Evolutionary conservation across 2,113 vertebrate genomes (phyloP), one percentile per base, ranked within the genome.

Genomic region (Mungos mungo): DNA sequence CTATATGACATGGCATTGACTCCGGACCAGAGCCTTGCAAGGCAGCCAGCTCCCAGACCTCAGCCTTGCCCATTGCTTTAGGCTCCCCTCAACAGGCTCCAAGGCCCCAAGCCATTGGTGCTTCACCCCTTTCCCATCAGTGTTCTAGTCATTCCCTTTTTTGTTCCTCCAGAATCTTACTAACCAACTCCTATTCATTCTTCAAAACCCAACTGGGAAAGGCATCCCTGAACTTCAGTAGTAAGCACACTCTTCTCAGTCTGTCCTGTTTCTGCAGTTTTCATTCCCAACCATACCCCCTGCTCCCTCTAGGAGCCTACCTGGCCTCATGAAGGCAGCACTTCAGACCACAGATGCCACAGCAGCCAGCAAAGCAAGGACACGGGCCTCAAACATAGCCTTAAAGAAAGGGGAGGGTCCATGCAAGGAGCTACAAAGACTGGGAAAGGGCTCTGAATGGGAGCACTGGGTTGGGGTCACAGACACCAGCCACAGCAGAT

Each of bases 1-100:
- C 29, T 9, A 3, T 9, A 25, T 1, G 23, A 66, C 33, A 57
- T 3, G 6, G 13, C 14, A 21, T 0, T 11, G 1, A 23, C 25
- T 69, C 38, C 15, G 57, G 31, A 45, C 41, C 41, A 85, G 3
- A 1, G 54, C 0, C 0, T 0, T 0, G 35, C 8, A 47, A 66
- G 13, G 31, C 5, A 21, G 57, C 11, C 4, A 74, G 33, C 11
- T 77, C 76, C 41, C 25, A 10, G 57, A 52, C 19, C 14, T 50
- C 38, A 27, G 27, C 27, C 8, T 69, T 14, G 13, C 25, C 16
- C 8, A 57, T 18, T 33, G 18, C 63, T 16, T 3, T 45, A 74
- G 94, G n/a, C 83, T 41, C 8, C 33, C 38, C 33, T 29, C 2
- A 5, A 13, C 52, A 33, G 4, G 18, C 23, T 16, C 69, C 45